Evolutionary conservation across 1,140 invertebrate genomes (phyloP), one percentile per base, ranked within the genome.

Genomic region (Leptinotarsa defecta): DNA sequence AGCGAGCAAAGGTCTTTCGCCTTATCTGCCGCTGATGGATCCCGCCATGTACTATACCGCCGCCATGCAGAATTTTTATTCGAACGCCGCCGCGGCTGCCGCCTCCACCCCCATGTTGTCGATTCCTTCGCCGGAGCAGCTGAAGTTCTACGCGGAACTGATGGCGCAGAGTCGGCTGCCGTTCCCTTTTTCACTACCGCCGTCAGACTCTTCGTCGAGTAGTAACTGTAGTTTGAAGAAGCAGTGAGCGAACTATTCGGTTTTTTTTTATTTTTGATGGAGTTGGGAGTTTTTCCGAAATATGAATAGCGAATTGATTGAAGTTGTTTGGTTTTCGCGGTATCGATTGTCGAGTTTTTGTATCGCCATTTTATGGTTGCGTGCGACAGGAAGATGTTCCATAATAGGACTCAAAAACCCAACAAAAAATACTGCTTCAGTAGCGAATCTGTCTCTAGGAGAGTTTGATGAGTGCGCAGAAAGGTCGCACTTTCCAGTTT

Each of bases 71-170:
- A 82, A 73, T 67, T 78, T 82, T 22, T 84, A 83, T 62, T 76
- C 78, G 57, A 77, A 74, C 64, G 24, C 43, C n/a, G n/a, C 15
- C 8, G 27, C 76, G 3, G 71, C 74, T 11, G 61, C 70, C 24
- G 73, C 78, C 27, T 52, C 78, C 19, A 75, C 78, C 19, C 79
- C 80, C 15, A 73, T 86, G 62, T 68, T 82, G 62, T 78, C 81
- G 15, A 74, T 83, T 17, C 80, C 83, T 15, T 78, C 81, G n/a
- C 78, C 81, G 13, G 85, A 87, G 48, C 85, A 86, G 63, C 77
- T 87, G 22, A 84, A 86, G 70, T 80, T 87, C n/a, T 88, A 87
- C 76, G 86, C 85, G 62, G 86, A 87, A 68, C 75, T 87, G 13
- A 81, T 84, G 76, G 78, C 81, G 34, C 81, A 79, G 69, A 74